phyloP scores from a whole-genome alignment of 2,888 invertebrate species.

The Nephrotoma appendiculata region DNA sequence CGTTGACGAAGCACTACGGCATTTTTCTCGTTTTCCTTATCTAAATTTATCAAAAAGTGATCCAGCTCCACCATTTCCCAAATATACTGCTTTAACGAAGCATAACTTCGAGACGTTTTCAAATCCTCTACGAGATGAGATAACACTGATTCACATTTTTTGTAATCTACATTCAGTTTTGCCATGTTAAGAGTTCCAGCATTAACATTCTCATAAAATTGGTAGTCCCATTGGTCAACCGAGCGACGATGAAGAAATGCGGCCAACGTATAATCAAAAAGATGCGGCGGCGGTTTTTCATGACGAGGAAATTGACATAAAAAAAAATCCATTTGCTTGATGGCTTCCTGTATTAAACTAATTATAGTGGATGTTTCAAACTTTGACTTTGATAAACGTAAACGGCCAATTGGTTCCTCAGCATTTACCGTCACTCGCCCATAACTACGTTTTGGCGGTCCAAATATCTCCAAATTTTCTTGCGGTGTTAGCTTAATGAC shows the following conservation, averaged over 20 bases:
- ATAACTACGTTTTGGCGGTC: not conserved
- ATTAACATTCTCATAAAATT: not conserved
- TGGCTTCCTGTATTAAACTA: not conserved
- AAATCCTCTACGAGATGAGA: not conserved
- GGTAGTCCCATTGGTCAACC: not conserved
- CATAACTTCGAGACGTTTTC: not conserved
- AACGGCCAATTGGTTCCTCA: not conserved
- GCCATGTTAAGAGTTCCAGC: not conserved
- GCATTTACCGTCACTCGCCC: not conserved
- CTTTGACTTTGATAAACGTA: not conserved
- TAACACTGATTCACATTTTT: not conserved
- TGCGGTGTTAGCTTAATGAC: not conserved
- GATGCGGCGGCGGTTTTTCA: not conserved
- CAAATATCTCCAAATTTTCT: not conserved
- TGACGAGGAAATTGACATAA: not conserved
- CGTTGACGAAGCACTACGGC: not conserved
- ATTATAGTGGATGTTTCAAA: not conserved
- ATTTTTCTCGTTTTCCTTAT: not conserved
- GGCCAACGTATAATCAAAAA: not conserved
- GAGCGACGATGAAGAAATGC: not conserved
- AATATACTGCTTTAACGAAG: not conserved
- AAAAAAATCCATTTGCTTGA: not conserved
- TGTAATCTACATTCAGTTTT: not conserved
- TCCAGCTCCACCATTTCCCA: not conserved
- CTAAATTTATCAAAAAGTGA: not conserved